Percentiles rank a stretch among this genome's conserved stretches.
Evolutionary conservation across 1,140 invertebrate genomes (phyloP).

Genomic region (Varroa destructor): DNA sequence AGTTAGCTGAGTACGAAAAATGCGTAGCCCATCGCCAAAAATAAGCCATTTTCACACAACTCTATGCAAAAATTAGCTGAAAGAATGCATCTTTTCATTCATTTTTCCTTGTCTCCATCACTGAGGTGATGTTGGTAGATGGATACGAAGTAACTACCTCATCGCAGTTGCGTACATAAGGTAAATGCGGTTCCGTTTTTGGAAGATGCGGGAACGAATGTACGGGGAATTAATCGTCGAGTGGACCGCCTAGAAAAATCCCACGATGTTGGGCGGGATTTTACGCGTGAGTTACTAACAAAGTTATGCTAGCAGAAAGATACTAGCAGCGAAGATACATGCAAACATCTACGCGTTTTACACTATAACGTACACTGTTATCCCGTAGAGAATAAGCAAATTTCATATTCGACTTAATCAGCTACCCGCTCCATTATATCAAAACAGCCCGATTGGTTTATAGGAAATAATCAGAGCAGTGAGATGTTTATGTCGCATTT

Average conservation of each 20-base stretch:
- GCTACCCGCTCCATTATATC: neutral
- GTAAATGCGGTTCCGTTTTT: neutral
- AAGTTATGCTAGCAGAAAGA: neutral
- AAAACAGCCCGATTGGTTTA: too few species aligned
- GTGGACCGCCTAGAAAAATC: neutral
- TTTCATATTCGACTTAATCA: neutral
- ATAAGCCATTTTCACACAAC: too few species aligned
- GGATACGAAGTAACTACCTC: neutral
- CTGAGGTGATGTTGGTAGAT: neutral
- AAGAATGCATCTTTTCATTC: too few species aligned
- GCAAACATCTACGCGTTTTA: neutral
- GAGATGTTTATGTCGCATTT: too few species aligned
- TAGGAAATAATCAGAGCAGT: neutral
- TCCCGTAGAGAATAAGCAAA: neutral
- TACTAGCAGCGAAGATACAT: neutral
- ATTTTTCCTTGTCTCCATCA: neutral
- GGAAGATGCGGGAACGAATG: neutral
- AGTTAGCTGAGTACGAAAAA: too few species aligned
- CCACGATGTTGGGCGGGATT: neutral
- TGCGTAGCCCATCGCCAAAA: too few species aligned
- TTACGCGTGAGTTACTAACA: neutral
- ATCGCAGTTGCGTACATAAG: constrained; percentile 2
- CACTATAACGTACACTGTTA: neutral
- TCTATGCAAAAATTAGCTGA: too few species aligned
- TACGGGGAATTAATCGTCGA: neutral